Percentiles rank a stretch among this genome's conserved stretches.
These are phyloP conservation scores for Synaphobranchus kaupii DNA, from an alignment of 2,797 vertebrate genomes.

Conservation along the genomic window DNA sequence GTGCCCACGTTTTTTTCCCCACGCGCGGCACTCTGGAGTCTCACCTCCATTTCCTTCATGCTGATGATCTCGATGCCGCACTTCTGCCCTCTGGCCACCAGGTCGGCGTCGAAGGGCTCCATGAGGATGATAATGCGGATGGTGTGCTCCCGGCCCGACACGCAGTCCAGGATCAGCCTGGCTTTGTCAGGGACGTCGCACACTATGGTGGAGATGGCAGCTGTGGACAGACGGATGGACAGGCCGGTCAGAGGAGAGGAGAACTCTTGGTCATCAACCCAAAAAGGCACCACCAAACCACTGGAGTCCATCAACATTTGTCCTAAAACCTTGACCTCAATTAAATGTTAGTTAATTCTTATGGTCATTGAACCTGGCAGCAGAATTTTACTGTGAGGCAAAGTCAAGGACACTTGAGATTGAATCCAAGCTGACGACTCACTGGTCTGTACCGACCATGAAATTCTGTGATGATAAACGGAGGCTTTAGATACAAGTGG, in stretches of 20 bases:
- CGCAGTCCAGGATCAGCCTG: conserved; percentile 74
- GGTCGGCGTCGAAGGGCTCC: conserved; percentile 78
- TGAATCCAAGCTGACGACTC: neutral
- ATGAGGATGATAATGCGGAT: conserved; percentile 86
- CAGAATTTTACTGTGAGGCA: neutral
- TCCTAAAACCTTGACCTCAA: neutral
- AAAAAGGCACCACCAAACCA: neutral
- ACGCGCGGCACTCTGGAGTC: conserved; percentile 17
- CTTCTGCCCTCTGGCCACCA: conserved; percentile 76
- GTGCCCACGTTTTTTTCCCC: neutral
- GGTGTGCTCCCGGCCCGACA: conserved; percentile 68
- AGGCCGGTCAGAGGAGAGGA: neutral
- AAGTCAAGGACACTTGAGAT: neutral
- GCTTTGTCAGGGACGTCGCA: conserved; percentile 88
- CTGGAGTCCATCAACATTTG: neutral
- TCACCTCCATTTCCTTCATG: conserved; percentile 85
- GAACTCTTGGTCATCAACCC: neutral
- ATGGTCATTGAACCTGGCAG: too few relatives aligned
- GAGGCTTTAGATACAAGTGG: too few relatives aligned
- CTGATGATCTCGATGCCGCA: conserved; percentile 82
- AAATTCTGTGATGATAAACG: too few relatives aligned
- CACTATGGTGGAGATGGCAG: conserved; percentile 83
- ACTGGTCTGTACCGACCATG: too few relatives aligned
- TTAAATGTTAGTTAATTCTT: neutral
- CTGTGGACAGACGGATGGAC: conserved; percentile 59